These are phyloP conservation scores for Pseudonaja textilis DNA, from an alignment of 2,113 vertebrate species.

Conservation along the genomic window DNA sequence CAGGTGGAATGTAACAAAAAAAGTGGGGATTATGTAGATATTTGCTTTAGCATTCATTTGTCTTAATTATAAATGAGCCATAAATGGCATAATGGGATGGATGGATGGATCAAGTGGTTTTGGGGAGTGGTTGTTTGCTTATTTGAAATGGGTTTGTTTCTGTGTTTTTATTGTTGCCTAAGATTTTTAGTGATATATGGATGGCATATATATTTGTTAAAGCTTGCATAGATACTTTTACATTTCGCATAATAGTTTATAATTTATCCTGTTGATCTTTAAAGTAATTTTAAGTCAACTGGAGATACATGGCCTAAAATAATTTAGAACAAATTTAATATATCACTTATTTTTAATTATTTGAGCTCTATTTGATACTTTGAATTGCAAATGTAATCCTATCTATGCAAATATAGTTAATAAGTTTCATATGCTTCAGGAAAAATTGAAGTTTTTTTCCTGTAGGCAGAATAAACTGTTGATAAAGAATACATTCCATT, in stretches of 20 bases:
- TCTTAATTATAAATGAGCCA: background rate
- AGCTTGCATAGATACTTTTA: background rate
- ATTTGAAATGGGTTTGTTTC: background rate
- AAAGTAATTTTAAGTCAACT: slow-evolving; percentile 23
- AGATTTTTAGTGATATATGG: background rate
- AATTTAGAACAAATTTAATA: slow-evolving; percentile 35
- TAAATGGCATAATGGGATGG: background rate
- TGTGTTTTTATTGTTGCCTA: background rate
- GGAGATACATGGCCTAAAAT: slow-evolving; percentile 41
- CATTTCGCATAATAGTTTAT: background rate
- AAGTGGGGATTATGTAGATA: background rate
- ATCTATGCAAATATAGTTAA: slow-evolving; percentile 27
- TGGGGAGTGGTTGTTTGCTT: background rate
- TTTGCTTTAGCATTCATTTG: background rate
- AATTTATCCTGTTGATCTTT: background rate
- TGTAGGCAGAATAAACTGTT: slow-evolving; percentile 17
- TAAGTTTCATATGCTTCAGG: slow-evolving; percentile 36
- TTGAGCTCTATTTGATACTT: background rate
- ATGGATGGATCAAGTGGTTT: background rate
- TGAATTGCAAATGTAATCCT: slow-evolving; percentile 27
- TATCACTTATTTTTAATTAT: slow-evolving; percentile 32
- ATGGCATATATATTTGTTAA: background rate
- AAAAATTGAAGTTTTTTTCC: slow-evolving; percentile 33
- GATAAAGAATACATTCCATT: slow-evolving; percentile 45
- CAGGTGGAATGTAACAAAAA: background rate